A percentile compares a stretch with the other conserved stretches of the same genome.
Conservation (phyloP, 2,888 invertebrate genomes). For the Protophormia terraenovae region DNA sequence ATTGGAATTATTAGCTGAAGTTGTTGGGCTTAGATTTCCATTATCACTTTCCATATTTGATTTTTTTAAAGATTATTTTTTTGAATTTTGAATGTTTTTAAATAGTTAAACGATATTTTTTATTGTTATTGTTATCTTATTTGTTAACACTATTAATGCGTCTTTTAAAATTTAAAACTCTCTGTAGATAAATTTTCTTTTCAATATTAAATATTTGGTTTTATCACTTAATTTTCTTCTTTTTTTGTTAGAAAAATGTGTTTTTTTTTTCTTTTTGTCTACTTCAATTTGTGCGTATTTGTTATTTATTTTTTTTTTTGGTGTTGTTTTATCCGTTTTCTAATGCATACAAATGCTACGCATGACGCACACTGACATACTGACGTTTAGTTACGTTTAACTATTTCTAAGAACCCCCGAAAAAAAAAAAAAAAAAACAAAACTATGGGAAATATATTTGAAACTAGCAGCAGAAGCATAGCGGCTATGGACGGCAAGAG, state of each 20-base stretch:
- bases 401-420: constrained; percentile 78
- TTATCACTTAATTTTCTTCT: not conserved
- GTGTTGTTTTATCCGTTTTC: constrained; percentile 43
- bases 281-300: constrained; percentile 1
- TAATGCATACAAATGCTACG: constrained; percentile 72
- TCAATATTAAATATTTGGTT: constrained; percentile 5
- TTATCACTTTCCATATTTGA: constrained; percentile 18
- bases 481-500: constrained; percentile 36
- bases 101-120: too few relatives aligned
- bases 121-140: too few relatives aligned
- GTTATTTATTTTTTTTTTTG: constrained; percentile 1
- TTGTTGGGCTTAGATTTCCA: not conserved
- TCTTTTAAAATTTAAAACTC: not conserved
- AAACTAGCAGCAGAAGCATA: constrained; percentile 38
- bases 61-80: constrained; percentile 9
- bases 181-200: not conserved
- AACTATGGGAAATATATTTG: constrained; percentile 61
- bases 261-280: constrained; percentile 5
- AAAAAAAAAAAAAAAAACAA: constrained; percentile 66
- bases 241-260: constrained; percentile 23
- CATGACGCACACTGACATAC: constrained; percentile 78
- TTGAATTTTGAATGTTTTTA: too few relatives aligned
- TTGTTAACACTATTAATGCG: too few relatives aligned
- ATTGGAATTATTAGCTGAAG: not conserved
- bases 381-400: constrained; percentile 76